Conservation (phyloP, 2,888 invertebrate genomes). For the Perdita meconis region DNA sequence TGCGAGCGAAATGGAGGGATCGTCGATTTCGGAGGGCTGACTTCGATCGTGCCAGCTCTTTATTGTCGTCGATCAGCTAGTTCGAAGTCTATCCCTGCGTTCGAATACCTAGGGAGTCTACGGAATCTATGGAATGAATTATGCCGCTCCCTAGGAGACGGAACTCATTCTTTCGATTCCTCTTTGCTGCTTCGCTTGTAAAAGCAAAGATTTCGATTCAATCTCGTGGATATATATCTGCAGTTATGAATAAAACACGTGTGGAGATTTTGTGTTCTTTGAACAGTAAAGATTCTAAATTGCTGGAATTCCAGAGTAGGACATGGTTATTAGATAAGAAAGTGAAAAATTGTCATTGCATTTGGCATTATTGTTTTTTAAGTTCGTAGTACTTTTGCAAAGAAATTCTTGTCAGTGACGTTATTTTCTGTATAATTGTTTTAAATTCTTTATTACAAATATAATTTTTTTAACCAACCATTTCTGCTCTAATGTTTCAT, state of each 20-base stretch:
- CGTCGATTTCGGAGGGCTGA: neutral
- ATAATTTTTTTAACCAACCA: too few species aligned
- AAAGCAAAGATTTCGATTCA: neutral
- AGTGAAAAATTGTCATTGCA: too few species aligned
- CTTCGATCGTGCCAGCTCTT: constrained; percentile 14
- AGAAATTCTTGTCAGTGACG: too few species aligned
- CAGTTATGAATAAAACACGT: neutral
- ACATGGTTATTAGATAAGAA: neutral
- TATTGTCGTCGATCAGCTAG: constrained; percentile 7
- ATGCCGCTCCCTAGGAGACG: neutral
- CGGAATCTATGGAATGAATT: constrained; percentile 34
- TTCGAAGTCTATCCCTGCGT: constrained; percentile 2
- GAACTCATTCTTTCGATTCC: constrained; percentile 1
- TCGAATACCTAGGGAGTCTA: neutral
- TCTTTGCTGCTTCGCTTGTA: neutral
- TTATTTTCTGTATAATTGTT: too few species aligned
- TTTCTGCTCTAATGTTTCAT: too few species aligned
- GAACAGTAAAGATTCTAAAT: neutral
- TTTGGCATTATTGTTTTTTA: too few species aligned
- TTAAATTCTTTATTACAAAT: neutral
- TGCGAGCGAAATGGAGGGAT: neutral
- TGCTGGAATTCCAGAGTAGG: neutral
- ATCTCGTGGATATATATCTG: neutral
- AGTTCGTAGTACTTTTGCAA: too few species aligned
- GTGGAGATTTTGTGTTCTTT: neutral